These are phyloP conservation scores for Aldabrachelys gigantea DNA, from an alignment of 2,113 vertebrate genomes.

Conservation along the genomic window DNA sequence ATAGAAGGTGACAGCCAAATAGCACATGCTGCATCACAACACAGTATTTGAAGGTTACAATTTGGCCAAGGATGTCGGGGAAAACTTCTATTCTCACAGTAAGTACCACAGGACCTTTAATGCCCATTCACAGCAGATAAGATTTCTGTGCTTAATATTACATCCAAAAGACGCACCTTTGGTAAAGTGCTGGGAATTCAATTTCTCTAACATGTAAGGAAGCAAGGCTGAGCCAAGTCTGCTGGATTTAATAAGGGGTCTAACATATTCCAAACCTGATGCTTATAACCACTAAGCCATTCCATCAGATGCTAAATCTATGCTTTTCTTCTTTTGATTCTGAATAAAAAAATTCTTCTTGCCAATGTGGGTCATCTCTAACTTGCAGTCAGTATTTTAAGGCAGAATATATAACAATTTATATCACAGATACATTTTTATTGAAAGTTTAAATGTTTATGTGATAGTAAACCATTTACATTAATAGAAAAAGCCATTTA, in stretches of 20 bases:
- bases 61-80: neutral
- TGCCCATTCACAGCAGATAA: neutral
- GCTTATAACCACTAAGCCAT: neutral
- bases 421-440: fast-evolving
- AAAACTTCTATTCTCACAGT: neutral
- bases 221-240: neutral
- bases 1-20: neutral
- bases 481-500: neutral
- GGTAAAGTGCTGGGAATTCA: neutral
- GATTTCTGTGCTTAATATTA: neutral
- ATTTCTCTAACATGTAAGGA: neutral
- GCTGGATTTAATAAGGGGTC: neutral
- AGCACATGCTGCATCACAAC: fast-evolving
- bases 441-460: neutral
- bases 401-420: neutral
- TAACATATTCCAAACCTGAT: neutral
- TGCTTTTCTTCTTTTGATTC: neutral
- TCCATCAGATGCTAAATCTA: neutral
- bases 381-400: neutral
- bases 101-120: neutral
- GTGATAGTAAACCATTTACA: neutral
- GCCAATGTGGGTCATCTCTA: neutral
- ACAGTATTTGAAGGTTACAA: neutral
- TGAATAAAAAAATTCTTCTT: neutral
- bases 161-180: neutral